phyloP scores from a whole-genome alignment of 2,888 invertebrate species.

The Noctua comes region DNA sequence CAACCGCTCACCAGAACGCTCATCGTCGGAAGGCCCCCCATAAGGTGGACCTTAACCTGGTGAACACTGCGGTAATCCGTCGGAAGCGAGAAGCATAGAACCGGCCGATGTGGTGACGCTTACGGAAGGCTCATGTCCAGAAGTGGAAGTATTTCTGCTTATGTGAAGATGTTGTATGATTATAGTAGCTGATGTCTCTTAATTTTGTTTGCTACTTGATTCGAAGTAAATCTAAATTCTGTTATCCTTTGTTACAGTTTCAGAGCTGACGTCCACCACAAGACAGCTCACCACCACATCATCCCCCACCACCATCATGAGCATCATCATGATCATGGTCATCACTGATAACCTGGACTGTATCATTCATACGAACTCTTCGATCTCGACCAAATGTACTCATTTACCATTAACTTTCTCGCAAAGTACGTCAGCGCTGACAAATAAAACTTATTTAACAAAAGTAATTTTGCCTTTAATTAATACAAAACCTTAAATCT shows the following conservation, averaged over 20 bases:
- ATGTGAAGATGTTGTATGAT: background rate
- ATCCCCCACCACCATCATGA: conserved; percentile 70
- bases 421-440: conserved; percentile 75
- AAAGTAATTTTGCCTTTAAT: conserved; percentile 52
- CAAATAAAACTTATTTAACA: conserved; percentile 68
- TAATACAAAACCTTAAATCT: conserved; percentile 22
- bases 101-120: background rate
- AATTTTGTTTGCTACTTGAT: background rate
- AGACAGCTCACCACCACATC: conserved; percentile 77
- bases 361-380: conserved; percentile 62
- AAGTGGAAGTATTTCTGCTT: background rate
- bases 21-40: background rate
- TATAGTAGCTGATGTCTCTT: background rate
- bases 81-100: background rate
- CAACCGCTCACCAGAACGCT: background rate
- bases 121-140: background rate
- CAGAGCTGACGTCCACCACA: conserved; percentile 80
- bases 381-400: conserved; percentile 71
- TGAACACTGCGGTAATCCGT: background rate
- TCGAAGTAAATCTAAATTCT: background rate
- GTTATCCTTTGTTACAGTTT: conserved; percentile 72
- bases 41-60: background rate
- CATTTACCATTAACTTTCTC: conserved; percentile 60
- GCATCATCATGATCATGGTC: conserved; percentile 67
- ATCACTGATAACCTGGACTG: conserved; percentile 73